Evolutionary conservation across 2,797 vertebrate genomes (phyloP), one percentile per base, ranked within the genome.

Genomic region (Lates japonicus): DNA sequence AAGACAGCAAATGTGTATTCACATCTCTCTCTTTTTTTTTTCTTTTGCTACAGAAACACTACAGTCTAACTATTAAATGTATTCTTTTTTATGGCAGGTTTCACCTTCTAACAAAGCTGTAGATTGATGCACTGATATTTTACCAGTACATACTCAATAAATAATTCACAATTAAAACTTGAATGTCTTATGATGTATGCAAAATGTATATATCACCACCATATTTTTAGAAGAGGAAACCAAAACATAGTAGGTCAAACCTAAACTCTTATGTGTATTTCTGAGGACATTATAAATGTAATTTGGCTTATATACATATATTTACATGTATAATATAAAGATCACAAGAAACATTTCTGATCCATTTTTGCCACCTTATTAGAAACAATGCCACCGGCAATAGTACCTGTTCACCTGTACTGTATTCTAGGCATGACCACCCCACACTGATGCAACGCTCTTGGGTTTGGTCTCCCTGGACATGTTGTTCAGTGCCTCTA

Each of bases 401-500:
- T 17, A 29, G 25, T 55, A 52, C n/a, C 22, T 4, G 22, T 29
- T 13, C 22, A 54, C 49, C 49, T 49, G 19, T 7, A 22, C n/a
- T 22, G 13, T 22, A 52, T 52, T 52, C 9, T 22, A 51, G 48
- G 48, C 48, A n/a, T 51, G 20, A 51, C 48, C 48, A 51, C 3
- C 49, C 16, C 52, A 11, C 22, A 22, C 1, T 19, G 20, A 52
- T 52, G 52, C 8, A 35, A 65, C 42, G 41, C 12, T 41, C 54
- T 11, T 33, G 58, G 58, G 76, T 62, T 13, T 64, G 63, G 60
- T 75, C 51, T 54, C 48, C n/a, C 48, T 11, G 48, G 48, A n/a
- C 48, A n/a, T 49, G 48, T 51, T 51, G 48, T 51, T 22, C 8
- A 10, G 12, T 54, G 42, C 64, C 25, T 68, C 57, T 44, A 31